These are phyloP conservation scores for Drosophila pachea DNA, from an alignment of 1,140 invertebrate species.

Conservation along the genomic window DNA sequence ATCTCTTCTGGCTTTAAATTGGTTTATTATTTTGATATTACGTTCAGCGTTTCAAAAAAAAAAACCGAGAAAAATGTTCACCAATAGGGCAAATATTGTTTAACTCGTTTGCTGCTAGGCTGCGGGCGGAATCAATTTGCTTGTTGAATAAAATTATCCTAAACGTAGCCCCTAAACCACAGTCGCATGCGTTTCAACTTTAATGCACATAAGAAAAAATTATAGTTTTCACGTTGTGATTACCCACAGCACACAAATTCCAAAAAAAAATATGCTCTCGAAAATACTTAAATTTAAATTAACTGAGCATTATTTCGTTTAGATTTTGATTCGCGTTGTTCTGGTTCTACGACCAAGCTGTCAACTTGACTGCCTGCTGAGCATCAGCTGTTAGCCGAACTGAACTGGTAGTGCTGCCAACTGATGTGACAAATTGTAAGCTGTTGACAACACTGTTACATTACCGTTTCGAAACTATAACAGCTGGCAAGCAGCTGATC, in stretches of 20 bases:
- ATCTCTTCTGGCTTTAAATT: slow-evolving; percentile 35
- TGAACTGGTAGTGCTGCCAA: slow-evolving; percentile 30
- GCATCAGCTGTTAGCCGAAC: slow-evolving; percentile 33
- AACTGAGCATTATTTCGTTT: slow-evolving; percentile 42
- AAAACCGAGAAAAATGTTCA: not conserved
- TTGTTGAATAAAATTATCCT: slow-evolving; percentile 10
- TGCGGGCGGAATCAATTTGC: slow-evolving; percentile 8
- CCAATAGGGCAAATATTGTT: slow-evolving; percentile 24
- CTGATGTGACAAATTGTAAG: slow-evolving; percentile 15
- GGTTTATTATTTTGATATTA: slow-evolving; percentile 6
- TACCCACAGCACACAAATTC: slow-evolving; percentile 13
- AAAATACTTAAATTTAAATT: slow-evolving; percentile 32
- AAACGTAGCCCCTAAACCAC: not conserved
- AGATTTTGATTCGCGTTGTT: slow-evolving; percentile 40
- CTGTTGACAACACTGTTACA: slow-evolving; percentile 26
- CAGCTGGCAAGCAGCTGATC: slow-evolving; percentile 11
- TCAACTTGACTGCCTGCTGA: slow-evolving; percentile 40
- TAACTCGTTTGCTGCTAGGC: slow-evolving; percentile 10
- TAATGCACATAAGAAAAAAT: not conserved
- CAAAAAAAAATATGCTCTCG: slow-evolving; percentile 15
- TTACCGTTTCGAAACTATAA: slow-evolving; percentile 12
- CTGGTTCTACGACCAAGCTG: slow-evolving; percentile 39
- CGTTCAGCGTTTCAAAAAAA: not conserved
- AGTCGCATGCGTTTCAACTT: not conserved
- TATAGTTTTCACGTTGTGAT: not conserved